Evolutionary conservation across 2,113 vertebrate genomes (phyloP), one percentile per base, ranked within the genome.

Genomic region (Marmota flaviventris): DNA sequence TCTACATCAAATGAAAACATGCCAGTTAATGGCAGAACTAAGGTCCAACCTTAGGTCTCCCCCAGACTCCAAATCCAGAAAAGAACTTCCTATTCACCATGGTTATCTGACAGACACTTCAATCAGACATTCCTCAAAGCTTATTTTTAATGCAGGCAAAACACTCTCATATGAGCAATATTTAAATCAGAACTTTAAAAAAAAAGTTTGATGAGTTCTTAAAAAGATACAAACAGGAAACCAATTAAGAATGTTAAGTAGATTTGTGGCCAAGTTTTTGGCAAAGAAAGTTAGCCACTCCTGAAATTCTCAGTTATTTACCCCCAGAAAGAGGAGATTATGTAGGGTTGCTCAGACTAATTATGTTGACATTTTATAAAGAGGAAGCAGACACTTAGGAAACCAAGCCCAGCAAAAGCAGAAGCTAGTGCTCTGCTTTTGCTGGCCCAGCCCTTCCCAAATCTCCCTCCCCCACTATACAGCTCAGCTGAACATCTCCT

Each of bases 1-100:
- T 95, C 89, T 90, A 67, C 39, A 83, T 88, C 45, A 63, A 56
- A 94, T 86, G 72, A 92, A 89, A 87, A 85, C 51, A 34, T 34
- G 22, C 20, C 39, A 83, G n/a, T 65, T 89, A 39, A 39, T 69
- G 63, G 17, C 22, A 89, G 58, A 84, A n/a, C 70, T 34, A 87
- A 10, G n/a, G 75, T 37, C 61, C 79, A 75, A 69, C n/a, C 51
- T 81, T 39, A 32, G 45, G 22, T 14, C 25, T 85, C 18, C 58
- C 75, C 51, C 42, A 39, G 37, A 29, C 39, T 85, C 39, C 78
- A 8, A 20, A 12, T n/a, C 39, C 12, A 13, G 17, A 45, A 67
- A 72, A 93, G 24, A 91, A 83, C 34, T 13, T 65, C 48, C 25
- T 11, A 78, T 82, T 51, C 48, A 58, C n/a, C 17, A 8, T 20